Conservation (phyloP, 2,888 invertebrate genomes). For the Oscheius sp. region DNA sequence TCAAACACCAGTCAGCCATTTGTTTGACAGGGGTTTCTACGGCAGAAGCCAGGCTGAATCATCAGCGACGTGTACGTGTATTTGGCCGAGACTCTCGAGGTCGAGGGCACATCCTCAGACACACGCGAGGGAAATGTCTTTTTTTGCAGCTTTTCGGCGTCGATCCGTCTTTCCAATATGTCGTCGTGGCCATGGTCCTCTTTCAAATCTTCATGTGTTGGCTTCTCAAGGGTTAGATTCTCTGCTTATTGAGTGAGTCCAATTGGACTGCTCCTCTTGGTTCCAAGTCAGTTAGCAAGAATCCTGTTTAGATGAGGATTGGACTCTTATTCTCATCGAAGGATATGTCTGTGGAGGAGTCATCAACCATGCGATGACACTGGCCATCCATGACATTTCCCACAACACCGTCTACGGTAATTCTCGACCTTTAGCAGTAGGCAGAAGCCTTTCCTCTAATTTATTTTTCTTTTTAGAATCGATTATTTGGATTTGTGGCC, state of each 20-base stretch:
- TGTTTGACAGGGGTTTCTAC: too few species aligned
- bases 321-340: conserved; percentile 83
- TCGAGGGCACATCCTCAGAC: too few species aligned
- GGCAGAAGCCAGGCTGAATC: too few species aligned
- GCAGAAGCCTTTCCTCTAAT: background rate
- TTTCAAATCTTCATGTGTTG: conserved; percentile 65
- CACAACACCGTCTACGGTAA: conserved; percentile 97
- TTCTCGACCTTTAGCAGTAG: conserved; percentile 61
- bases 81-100: too few species aligned
- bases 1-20: too few species aligned
- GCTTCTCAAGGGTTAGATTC: conserved; percentile 55
- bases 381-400: conserved; percentile 96
- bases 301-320: conserved; percentile 78
- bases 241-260: conserved; percentile 2
- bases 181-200: conserved; percentile 60
- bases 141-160: conserved; percentile 66
- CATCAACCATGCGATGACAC: conserved; percentile 91
- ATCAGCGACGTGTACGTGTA: too few species aligned
- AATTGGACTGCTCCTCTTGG: background rate
- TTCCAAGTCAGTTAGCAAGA: background rate
- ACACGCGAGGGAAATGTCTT: background rate
- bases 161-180: conserved; percentile 66
- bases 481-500: conserved; percentile 90
- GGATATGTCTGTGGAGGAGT: conserved; percentile 96
- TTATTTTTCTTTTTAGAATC: conserved; percentile 78